Percentiles rank a stretch among this genome's conserved stretches.
phyloP scores from a whole-genome alignment of 2,888 invertebrate genomes.

The Abrostola triplasia region DNA sequence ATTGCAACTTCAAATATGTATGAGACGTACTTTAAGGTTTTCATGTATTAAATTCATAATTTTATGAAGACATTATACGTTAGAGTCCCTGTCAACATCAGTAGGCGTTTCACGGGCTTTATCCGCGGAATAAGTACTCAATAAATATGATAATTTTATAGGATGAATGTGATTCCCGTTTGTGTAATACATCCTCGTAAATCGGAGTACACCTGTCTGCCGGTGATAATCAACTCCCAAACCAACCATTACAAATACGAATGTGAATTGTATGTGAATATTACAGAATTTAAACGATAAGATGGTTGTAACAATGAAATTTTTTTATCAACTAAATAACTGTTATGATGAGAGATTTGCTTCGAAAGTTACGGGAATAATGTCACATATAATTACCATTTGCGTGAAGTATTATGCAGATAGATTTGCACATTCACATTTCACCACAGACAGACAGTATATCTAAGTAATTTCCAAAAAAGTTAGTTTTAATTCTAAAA shows the following conservation, averaged over 20 bases:
- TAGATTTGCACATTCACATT: no score
- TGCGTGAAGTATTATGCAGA: no score
- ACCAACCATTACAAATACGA: conserved; percentile 7
- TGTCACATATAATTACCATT: no score
- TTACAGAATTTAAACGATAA: neutral
- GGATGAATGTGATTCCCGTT: conserved; percentile 21
- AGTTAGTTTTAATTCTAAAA: no score
- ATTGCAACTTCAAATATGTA: no score
- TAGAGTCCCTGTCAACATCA: neutral
- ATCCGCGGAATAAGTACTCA: conserved; percentile 36
- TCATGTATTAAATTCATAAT: conserved; percentile 5
- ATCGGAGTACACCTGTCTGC: conserved; percentile 37
- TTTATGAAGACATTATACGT: conserved; percentile 8
- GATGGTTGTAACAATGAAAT: neutral
- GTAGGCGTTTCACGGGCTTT: conserved; percentile 26
- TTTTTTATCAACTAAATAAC: no score
- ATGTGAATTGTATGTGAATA: neutral
- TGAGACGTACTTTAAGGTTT: no score
- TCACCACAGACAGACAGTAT: no score
- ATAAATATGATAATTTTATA: conserved; percentile 54
- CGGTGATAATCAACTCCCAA: conserved; percentile 9
- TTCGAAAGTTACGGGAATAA: no score
- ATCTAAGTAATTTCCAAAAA: no score
- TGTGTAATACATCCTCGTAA: conserved; percentile 29
- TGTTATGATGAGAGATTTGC: no score